Evolutionary conservation across 2,888 invertebrate genomes (phyloP).

Genomic region (Tinea pellionella): DNA sequence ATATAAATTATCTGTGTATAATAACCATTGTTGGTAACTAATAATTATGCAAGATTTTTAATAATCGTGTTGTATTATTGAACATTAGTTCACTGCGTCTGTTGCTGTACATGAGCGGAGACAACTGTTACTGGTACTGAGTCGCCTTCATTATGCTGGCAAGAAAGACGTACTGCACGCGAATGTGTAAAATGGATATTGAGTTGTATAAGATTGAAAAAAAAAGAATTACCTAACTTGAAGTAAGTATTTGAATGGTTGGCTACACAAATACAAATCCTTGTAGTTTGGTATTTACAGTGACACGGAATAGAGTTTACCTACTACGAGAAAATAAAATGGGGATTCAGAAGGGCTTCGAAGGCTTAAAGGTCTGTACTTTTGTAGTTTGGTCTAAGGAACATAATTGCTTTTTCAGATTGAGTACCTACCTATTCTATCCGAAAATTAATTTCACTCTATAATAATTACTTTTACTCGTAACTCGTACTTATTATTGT

Average conservation of each 20-base stretch:
- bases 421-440: neutral
- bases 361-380: constrained; percentile 9
- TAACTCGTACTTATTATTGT: neutral
- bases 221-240: neutral
- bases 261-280: neutral
- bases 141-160: too few relatives aligned
- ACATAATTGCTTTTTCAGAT: constrained; percentile 12
- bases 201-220: too few relatives aligned
- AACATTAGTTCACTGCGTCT: too few relatives aligned
- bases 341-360: constrained; percentile 1
- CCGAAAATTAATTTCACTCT: constrained; percentile 5
- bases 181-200: too few relatives aligned
- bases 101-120: too few relatives aligned
- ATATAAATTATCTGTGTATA: too few relatives aligned
- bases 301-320: constrained; percentile 5
- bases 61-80: too few relatives aligned
- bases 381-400: constrained; percentile 5
- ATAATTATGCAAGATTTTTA: too few relatives aligned
- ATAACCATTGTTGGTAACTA: too few relatives aligned
- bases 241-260: neutral
- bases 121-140: too few relatives aligned
- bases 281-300: neutral
- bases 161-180: too few relatives aligned
- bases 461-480: constrained; percentile 3
- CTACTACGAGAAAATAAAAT: constrained; percentile 3